A percentile compares a stretch with the other conserved stretches of the same genome.
Conservation (phyloP, 2,888 invertebrate species). For the Synanthedon myopaeformis region DNA sequence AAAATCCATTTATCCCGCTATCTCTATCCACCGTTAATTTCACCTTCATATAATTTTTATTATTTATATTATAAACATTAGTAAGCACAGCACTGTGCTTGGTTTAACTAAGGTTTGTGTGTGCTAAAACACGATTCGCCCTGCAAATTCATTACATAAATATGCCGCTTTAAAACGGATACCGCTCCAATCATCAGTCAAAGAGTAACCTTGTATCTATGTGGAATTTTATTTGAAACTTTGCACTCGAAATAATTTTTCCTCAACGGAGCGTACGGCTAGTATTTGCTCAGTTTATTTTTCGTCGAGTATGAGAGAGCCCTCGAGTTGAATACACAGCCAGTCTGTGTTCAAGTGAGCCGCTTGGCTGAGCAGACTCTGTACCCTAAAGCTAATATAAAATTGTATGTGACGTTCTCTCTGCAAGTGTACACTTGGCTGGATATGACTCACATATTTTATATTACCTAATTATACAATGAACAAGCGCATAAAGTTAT, state of each 20-base stretch:
- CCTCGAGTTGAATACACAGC: constrained; percentile 50
- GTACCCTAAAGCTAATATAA: constrained; percentile 44
- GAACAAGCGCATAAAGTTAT: not conserved
- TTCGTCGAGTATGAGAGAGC: constrained; percentile 45
- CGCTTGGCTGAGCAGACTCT: constrained; percentile 34
- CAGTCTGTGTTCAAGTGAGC: constrained; percentile 39
- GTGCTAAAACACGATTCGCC: no score
- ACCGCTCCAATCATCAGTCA: not conserved
- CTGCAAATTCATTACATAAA: no score
- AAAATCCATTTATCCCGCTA: no score
- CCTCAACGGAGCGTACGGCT: constrained; percentile 28
- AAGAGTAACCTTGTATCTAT: constrained; percentile 5
- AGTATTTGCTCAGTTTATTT: constrained; percentile 61
- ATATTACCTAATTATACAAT: not conserved
- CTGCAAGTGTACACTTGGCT: constrained; percentile 3
- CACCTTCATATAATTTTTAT: no score
- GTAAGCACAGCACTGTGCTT: no score
- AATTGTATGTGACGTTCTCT: constrained; percentile 37
- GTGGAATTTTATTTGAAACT: constrained; percentile 30
- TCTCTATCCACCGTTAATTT: no score
- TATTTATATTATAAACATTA: no score
- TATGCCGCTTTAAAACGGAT: no score
- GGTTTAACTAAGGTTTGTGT: no score
- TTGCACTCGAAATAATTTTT: constrained; percentile 42
- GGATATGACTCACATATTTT: constrained; percentile 4